Evolutionary conservation across 2,113 vertebrate genomes (phyloP).

Genomic region (Cyprinodon tularosa): DNA sequence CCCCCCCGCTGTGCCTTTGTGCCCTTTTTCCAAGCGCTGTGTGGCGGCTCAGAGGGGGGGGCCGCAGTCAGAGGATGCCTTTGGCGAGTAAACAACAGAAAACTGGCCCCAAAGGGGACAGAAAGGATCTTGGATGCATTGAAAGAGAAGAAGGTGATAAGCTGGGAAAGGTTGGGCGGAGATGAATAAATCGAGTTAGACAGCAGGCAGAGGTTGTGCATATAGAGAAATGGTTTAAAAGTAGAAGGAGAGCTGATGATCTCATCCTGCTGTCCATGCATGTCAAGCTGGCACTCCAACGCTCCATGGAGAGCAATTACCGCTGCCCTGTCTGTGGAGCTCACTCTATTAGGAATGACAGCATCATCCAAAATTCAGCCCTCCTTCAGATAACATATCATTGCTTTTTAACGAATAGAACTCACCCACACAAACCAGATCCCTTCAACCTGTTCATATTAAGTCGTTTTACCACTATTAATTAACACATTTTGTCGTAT

Average conservation of each 20-base stretch:
- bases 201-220: conserved; percentile 1
- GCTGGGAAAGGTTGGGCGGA: conserved; percentile 5
- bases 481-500: too few relatives aligned
- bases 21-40: conserved; percentile 29
- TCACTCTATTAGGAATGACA: conserved; percentile 49
- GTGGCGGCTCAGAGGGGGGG: conserved; percentile 24
- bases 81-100: conserved; percentile 39
- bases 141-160: conserved; percentile 13
- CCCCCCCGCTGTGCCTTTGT: conserved; percentile 26
- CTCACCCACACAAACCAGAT: too few relatives aligned
- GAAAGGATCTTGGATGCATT: background rate
- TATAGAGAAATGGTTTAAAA: too few relatives aligned
- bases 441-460: too few relatives aligned
- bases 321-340: conserved; percentile 32
- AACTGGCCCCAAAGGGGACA: background rate
- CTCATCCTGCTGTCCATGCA: conserved; percentile 39
- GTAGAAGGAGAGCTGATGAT: conserved; percentile 3
- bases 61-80: conserved; percentile 24
- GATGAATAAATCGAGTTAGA: conserved; percentile 18
- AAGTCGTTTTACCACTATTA: too few relatives aligned
- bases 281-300: conserved; percentile 27
- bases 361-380: conserved; percentile 29
- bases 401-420: conserved; percentile 22
- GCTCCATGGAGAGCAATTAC: conserved; percentile 45
- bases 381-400: conserved; percentile 27